Evolutionary conservation across 2,113 vertebrate species (phyloP).

Genomic region (Menura novaehollandiae): DNA sequence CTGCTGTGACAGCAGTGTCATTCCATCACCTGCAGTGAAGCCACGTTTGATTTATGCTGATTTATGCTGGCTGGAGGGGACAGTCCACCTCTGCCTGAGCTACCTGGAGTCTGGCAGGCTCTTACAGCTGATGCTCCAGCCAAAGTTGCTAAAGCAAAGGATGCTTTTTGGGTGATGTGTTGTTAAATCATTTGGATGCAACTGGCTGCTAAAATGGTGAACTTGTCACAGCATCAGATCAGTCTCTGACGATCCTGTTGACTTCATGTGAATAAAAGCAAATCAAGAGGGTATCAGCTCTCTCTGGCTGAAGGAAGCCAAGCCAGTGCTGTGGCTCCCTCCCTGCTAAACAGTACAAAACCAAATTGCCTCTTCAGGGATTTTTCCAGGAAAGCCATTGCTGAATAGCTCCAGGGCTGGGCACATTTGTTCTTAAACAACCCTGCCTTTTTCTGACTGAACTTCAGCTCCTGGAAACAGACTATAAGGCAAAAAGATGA

Average conservation of each 20-base stretch:
- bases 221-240: rapidly evolving
- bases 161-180: neutral
- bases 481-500: neutral
- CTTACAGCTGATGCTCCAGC: neutral
- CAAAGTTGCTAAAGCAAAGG: neutral
- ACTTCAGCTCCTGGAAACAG: neutral
- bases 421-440: neutral
- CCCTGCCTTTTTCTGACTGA: neutral
- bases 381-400: neutral
- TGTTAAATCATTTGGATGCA: neutral
- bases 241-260: neutral
- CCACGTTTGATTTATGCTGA: neutral
- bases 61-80: neutral
- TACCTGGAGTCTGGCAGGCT: neutral
- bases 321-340: neutral
- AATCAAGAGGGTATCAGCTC: neutral
- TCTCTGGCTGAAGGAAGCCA: neutral
- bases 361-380: neutral
- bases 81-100: neutral
- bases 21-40: neutral
- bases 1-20: rapidly evolving
- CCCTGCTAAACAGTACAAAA: neutral
- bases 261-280: neutral
- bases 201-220: neutral
- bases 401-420: neutral